phyloP scores from a whole-genome alignment of 2,797 vertebrate species.

The Sparus aurata region DNA sequence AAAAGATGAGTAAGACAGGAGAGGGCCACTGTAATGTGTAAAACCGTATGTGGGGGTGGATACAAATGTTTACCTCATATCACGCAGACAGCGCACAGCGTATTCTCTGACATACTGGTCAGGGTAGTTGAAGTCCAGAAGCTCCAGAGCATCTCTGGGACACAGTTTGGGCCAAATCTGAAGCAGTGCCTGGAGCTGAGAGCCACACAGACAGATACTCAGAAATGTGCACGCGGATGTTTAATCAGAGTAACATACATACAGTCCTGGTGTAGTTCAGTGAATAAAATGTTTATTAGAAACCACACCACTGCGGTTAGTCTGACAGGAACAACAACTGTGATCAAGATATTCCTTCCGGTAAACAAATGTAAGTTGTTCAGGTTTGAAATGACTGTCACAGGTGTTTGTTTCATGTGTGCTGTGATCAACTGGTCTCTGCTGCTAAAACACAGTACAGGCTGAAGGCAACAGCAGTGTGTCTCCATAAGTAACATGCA shows the following conservation, averaged over 20 bases:
- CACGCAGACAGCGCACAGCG: conserved; percentile 91
- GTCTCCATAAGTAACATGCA: neutral
- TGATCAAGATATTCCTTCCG: neutral
- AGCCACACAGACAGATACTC: neutral
- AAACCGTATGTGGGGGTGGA: conserved; percentile 2
- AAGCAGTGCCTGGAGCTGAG: conserved; percentile 95
- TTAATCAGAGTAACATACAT: neutral
- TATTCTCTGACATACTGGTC: conserved; percentile 98
- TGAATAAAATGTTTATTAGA: neutral
- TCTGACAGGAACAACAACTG: neutral
- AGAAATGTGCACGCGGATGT: neutral
- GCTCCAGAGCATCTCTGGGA: conserved; percentile 95
- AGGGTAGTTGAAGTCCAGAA: conserved; percentile 98
- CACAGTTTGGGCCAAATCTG: conserved; percentile 97
- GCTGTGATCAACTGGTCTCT: neutral
- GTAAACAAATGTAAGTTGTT: neutral
- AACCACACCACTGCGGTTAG: neutral
- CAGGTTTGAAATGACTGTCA: neutral
- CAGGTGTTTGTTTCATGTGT: neutral
- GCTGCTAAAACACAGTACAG: neutral
- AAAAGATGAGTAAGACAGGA: neutral
- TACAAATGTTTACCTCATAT: conserved; percentile 90
- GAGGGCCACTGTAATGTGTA: neutral
- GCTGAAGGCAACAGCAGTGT: neutral
- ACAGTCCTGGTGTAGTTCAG: neutral